Base-by-base conservation (phyloP, 92 coral and sea anemone species). In the Ricordea florida region DNA sequence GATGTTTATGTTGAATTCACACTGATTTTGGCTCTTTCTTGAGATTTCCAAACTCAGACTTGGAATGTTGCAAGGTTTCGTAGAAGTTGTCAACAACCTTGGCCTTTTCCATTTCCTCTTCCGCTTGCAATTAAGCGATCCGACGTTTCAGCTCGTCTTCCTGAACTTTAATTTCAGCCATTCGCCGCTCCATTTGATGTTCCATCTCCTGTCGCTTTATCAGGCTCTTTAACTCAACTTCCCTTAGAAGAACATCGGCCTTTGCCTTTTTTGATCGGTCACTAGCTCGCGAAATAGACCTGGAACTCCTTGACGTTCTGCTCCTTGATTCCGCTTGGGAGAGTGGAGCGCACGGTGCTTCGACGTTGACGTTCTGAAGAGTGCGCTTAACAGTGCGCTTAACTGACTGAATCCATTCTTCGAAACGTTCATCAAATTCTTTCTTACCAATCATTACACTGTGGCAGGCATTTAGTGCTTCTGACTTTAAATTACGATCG, bases 61-160 rank as follows among this genome's bases (percentile, higher is more conserved):
- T 44, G 6, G 51, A 62, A 62, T 35, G 25, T 38, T 62, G 48
- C 50, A 17, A 40, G 17, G 14, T 16, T 38, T 62, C 30, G 22
- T 25, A 65, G 11, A 65, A 20, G 6, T 43, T 36, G 18, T 65
- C 72, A 46, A 41, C 22, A 2, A 15, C 36, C 57, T 65, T 65
- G 13, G 57, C 72, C n/a, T 65, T 65, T 44, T 65, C 55, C 10
- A 64, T 65, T 17, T 65, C 56, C 15, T 38, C 51, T 65, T 65
- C 55, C 10, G 49, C 58, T 0, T 20, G 20, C 18, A 65, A 33
- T n/a, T 41, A 31, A 11, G 57, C 57, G 16, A 65, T 30, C 49
- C 49, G 0, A 22, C 71, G 24, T 25, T 35, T 40, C 53, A 40
- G 21, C 28, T 64, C 57, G 13, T 64, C 71, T 40, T 64, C 71